Percentiles rank a stretch among this genome's conserved stretches.
Evolutionary conservation across 1,140 invertebrate genomes (phyloP).

Genomic region (Drosophila murphyi): DNA sequence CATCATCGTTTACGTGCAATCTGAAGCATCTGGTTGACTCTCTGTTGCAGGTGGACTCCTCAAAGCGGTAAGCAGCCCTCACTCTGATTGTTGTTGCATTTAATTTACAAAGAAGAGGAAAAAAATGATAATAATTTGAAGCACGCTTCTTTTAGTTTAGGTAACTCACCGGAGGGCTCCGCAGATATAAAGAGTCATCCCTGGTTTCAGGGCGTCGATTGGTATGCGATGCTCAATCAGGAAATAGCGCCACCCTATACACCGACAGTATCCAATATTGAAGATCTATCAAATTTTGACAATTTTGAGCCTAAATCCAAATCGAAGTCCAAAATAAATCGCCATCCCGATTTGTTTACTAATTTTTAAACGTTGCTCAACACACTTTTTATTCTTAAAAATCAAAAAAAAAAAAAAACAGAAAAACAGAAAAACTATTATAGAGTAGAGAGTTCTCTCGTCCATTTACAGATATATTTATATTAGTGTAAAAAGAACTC

Average conservation of each 20-base stretch:
- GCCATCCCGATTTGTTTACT: conserved; percentile 66
- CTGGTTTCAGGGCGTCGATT: conserved; percentile 92
- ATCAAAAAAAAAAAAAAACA: too few species aligned
- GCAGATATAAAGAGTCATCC: conserved; percentile 87
- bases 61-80: conserved; percentile 87
- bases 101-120: too few species aligned
- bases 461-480: too few species aligned
- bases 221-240: conserved; percentile 93
- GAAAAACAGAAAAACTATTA: too few species aligned
- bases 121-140: neutral
- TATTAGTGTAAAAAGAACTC: too few species aligned
- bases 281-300: conserved; percentile 71
- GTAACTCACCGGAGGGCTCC: conserved; percentile 92
- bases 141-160: conserved; percentile 85
- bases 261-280: conserved; percentile 85
- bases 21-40: conserved; percentile 93
- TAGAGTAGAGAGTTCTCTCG: too few species aligned
- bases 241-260: conserved; percentile 90
- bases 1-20: conserved; percentile 88
- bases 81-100: neutral
- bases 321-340: conserved; percentile 58
- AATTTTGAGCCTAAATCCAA: conserved; percentile 34
- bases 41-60: conserved; percentile 92
- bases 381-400: conserved; percentile 10
- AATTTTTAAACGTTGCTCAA: conserved; percentile 65